These are phyloP conservation scores for Blastobasis adustella DNA, from an alignment of 2,888 invertebrate genomes.

Conservation along the genomic window DNA sequence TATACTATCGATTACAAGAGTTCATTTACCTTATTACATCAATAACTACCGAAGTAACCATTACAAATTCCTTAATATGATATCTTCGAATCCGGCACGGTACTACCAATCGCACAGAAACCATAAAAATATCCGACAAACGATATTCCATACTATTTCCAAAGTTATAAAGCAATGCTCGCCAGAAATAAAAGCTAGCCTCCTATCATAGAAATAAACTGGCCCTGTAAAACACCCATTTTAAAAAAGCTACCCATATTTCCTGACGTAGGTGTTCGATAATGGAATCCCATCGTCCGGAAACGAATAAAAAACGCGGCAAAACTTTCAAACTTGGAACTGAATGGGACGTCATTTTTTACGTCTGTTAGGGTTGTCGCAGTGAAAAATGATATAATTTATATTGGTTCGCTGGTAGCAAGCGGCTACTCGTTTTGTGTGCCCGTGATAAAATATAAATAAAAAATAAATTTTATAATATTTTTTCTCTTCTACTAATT, in stretches of 20 bases:
- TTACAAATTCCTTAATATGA: slow-evolving; percentile 42
- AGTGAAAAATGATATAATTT: slow-evolving; percentile 75
- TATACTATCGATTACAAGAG: slow-evolving; percentile 16
- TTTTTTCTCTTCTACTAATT: slow-evolving; percentile 71
- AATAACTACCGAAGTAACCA: slow-evolving; percentile 33
- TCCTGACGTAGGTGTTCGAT: slow-evolving; percentile 27
- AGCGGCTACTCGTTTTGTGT: slow-evolving; percentile 72
- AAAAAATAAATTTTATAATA: slow-evolving; percentile 62
- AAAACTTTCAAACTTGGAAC: slow-evolving; percentile 67
- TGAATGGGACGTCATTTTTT: slow-evolving; percentile 72
- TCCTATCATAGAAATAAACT: neutral
- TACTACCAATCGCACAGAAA: slow-evolving; percentile 26
- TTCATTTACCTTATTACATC: slow-evolving; percentile 30
- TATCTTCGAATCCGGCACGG: slow-evolving; percentile 21
- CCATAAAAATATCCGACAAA: slow-evolving; percentile 40
- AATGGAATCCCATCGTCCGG: slow-evolving; percentile 66
- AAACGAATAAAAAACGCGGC: slow-evolving; percentile 73
- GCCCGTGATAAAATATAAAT: slow-evolving; percentile 66
- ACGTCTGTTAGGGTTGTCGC: slow-evolving; percentile 70
- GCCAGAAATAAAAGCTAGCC: neutral
- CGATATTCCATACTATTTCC: no score
- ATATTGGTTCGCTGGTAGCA: slow-evolving; percentile 62
- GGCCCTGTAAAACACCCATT: slow-evolving; percentile 8
- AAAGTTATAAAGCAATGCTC: neutral
- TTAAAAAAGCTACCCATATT: slow-evolving; percentile 10